Percentiles rank a stretch among this genome's conserved stretches.
These are phyloP conservation scores for Burhinus bistriatus DNA, from an alignment of 2,113 vertebrate genomes.

Conservation along the genomic window DNA sequence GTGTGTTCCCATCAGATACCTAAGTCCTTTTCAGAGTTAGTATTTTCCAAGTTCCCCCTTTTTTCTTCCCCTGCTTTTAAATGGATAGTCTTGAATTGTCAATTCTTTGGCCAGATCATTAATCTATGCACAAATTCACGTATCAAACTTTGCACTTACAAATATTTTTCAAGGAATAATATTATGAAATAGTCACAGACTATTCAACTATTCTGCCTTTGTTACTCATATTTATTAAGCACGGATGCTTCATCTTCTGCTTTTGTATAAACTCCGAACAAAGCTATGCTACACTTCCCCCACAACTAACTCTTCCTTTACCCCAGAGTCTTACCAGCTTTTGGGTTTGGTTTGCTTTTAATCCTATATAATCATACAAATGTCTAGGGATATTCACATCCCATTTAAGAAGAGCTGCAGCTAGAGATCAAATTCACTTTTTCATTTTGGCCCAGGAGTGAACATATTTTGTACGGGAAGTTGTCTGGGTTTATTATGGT, in stretches of 20 bases:
- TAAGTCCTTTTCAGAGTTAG: not conserved
- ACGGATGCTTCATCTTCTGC: not conserved
- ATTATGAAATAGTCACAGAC: not conserved
- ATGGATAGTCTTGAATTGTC: not conserved
- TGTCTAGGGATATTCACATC: not conserved
- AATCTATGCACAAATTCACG: not conserved
- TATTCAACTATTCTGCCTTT: not conserved
- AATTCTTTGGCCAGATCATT: not conserved
- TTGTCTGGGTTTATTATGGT: not conserved
- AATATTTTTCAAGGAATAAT: not conserved
- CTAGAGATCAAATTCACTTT: not conserved
- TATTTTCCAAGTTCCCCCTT: not conserved
- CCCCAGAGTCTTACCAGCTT: not conserved
- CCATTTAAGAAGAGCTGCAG: not conserved
- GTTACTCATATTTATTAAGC: not conserved
- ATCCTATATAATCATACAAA: not conserved
- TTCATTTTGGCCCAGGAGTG: not conserved
- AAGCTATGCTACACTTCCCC: not conserved
- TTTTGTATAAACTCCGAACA: not conserved
- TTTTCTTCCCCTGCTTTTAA: not conserved
- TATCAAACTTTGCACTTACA: not conserved
- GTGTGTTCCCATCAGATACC: not conserved
- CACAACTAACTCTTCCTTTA: not conserved
- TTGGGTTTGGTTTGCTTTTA: not conserved
- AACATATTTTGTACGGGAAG: accelerated